Evolutionary conservation across 2,797 vertebrate genomes (phyloP).

Genomic region (Lemur catta): DNA sequence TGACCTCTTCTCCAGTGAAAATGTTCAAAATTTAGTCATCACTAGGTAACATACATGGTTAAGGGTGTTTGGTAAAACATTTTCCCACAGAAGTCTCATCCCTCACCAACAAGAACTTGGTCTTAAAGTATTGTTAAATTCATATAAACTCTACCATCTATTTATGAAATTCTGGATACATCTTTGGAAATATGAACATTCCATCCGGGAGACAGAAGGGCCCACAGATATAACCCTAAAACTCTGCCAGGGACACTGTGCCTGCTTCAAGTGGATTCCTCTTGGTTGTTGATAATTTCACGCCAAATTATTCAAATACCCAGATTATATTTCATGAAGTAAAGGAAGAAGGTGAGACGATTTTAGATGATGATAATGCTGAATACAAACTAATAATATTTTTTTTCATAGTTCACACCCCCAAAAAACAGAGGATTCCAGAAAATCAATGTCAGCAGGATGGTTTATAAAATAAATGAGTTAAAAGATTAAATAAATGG

Average conservation of each 20-base stretch:
- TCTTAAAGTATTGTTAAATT: not conserved
- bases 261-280: not conserved
- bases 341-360: not conserved
- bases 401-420: not conserved
- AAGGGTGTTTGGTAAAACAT: not conserved
- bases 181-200: not conserved
- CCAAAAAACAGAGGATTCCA: not conserved
- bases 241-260: not conserved
- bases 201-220: not conserved
- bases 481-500: not conserved
- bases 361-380: not conserved
- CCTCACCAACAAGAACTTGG: not conserved
- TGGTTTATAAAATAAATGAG: not conserved
- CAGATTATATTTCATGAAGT: not conserved
- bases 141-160: not conserved
- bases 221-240: not conserved
- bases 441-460: not conserved
- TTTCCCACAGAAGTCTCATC: not conserved
- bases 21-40: not conserved
- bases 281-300: not conserved
- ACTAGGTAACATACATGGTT: not conserved
- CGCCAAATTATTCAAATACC: not conserved
- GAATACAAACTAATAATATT: not conserved
- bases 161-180: not conserved
- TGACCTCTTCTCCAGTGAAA: not conserved